phyloP scores from a whole-genome alignment of 2,888 invertebrate species.

The Alsophila aescularia region DNA sequence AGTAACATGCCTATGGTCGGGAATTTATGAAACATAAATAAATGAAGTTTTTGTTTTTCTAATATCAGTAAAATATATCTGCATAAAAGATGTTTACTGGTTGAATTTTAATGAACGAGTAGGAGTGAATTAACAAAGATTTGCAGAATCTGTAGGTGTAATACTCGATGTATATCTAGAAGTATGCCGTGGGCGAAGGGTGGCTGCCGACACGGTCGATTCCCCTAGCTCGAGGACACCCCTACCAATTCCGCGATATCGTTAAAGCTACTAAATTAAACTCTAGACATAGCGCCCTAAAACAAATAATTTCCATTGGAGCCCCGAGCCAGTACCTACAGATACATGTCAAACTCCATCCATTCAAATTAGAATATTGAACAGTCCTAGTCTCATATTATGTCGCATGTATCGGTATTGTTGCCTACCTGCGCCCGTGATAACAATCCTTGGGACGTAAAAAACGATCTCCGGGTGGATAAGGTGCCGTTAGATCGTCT shows the following conservation, averaged over 20 bases:
- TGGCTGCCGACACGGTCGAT: conserved; percentile 45
- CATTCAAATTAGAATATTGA: conserved; percentile 33
- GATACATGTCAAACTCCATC: conserved; percentile 16
- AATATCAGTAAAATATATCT: neutral
- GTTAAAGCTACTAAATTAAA: conserved; percentile 28
- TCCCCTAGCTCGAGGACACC: conserved; percentile 38
- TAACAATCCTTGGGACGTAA: conserved; percentile 63
- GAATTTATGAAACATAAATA: too few species aligned
- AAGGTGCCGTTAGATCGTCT: conserved; percentile 79
- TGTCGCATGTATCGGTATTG: conserved; percentile 31
- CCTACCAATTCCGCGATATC: conserved; percentile 37
- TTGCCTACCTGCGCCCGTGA: conserved; percentile 56
- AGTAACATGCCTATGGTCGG: too few species aligned
- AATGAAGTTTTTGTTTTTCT: too few species aligned
- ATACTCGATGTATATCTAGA: conserved; percentile 13
- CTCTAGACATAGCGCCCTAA: conserved; percentile 20
- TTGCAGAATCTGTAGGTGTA: conserved; percentile 28
- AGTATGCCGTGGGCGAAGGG: conserved; percentile 32
- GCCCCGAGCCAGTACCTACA: neutral
- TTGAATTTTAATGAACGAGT: conserved; percentile 14
- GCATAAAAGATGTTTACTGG: neutral
- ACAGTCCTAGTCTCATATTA: conserved; percentile 18
- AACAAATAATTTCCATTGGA: conserved; percentile 6
- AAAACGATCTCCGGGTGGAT: conserved; percentile 72
- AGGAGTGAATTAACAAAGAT: conserved; percentile 20